Base-by-base conservation (phyloP, 1,140 invertebrate genomes). In the Procambarus clarkii region DNA sequence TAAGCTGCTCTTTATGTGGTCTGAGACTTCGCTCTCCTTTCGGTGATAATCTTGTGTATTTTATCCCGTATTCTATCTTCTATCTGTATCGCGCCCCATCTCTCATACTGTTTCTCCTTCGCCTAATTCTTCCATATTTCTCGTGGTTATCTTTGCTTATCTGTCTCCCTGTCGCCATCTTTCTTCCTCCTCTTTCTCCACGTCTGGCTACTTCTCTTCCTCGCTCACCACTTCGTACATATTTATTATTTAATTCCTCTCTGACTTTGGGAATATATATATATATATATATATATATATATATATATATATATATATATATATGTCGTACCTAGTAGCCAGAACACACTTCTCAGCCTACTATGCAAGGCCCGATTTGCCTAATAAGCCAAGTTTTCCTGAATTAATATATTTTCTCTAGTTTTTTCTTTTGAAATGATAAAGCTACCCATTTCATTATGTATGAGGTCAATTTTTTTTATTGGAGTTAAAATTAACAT, bases 41-140 rank as follows among this genome's bases (percentile, higher is more conserved):
- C 71, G 21, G 64, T 44, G 54, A 58, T 77, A 60, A 87, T 78
- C 54, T 60, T 44, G 24, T 15, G 74, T 79, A 87, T 50, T 64
- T 79, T 87, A 87, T 87, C 85, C 84, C n/a, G 64, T 74, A n/a
- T 76, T n/a, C 85, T 54, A 77, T 77, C 74, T 77, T 78, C 78
- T 24, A 44, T 60, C 34, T 60, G 15, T 64, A 77, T 48, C 54
- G 34, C 76, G n/a, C 69, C 69, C 54, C 74, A 48, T 84, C 82
- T 50, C 81, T 91, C 88, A 83, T 76, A 15, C 69, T 45, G 24
- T 76, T 50, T 91, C 82, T n/a, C 74, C 46, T 48, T 44, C 74
- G 82, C 83, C 79, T 82, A 81, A 78, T 77, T 85, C 58, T 91
- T 85, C 81, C 60, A 78, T 81, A 83, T 83, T 90, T 85, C 54